Evolutionary conservation across 2,797 vertebrate genomes (phyloP).

Genomic region (Catharus ustulatus): DNA sequence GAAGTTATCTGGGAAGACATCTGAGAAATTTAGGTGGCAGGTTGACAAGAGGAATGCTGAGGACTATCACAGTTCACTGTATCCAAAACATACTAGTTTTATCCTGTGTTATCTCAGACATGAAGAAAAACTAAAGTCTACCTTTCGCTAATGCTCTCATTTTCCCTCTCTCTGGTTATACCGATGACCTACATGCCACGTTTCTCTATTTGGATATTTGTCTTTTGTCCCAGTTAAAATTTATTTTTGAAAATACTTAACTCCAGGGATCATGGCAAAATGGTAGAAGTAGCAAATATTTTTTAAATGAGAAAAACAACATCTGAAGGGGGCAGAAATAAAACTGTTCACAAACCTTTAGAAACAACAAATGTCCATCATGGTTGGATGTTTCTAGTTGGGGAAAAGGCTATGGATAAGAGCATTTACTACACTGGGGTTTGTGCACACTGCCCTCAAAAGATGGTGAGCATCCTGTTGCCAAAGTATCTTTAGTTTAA

Average conservation of each 20-base stretch:
- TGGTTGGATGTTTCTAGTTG: not conserved
- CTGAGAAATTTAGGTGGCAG: not conserved
- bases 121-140: not conserved
- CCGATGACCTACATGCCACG: not conserved
- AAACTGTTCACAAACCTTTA: not conserved
- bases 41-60: not conserved
- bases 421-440: not conserved
- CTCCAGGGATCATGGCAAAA: not conserved
- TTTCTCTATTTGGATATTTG: not conserved
- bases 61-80: not conserved
- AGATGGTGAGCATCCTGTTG: not conserved
- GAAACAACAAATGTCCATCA: accelerated
- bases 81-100: not conserved
- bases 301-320: not conserved
- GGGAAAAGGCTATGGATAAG: not conserved
- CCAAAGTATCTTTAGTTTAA: not conserved
- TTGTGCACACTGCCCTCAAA: not conserved
- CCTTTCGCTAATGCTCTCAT: not conserved
- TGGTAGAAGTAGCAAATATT: not conserved
- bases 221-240: not conserved
- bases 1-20: not conserved
- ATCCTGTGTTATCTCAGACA: not conserved
- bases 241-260: not conserved
- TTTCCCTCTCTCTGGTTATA: not conserved
- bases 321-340: not conserved